Evolutionary conservation across 92 coral and sea anemone species (phyloP).

Genomic region (Plumapathes pennacea): DNA sequence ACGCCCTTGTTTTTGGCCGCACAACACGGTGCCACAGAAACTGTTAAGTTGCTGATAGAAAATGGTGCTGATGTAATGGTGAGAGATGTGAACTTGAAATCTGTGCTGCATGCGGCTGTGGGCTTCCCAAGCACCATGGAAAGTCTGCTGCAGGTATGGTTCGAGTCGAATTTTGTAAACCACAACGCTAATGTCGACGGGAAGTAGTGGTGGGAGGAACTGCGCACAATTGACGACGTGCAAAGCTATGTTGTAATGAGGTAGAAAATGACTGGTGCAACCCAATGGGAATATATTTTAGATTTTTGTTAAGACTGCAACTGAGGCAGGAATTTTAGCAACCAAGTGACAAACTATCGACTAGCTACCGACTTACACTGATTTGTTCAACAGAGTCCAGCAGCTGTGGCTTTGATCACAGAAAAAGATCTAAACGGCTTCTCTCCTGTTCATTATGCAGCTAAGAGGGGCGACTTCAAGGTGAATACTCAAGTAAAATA

Average conservation of each 20-base stretch:
- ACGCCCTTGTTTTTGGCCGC: constrained; percentile 74
- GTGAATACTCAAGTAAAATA: constrained; percentile 30
- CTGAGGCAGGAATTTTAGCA: too few species aligned
- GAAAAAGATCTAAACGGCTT: constrained; percentile 73
- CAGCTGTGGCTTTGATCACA: constrained; percentile 54
- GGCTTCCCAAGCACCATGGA: constrained; percentile 64
- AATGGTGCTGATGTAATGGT: constrained; percentile 72
- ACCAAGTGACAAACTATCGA: too few species aligned
- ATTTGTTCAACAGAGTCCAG: constrained; percentile 51
- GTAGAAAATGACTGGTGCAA: too few species aligned
- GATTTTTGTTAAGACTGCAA: not conserved
- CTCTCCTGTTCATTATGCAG: constrained; percentile 83
- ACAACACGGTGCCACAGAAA: constrained; percentile 61
- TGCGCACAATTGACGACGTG: too few species aligned
- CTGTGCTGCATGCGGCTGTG: constrained; percentile 76
- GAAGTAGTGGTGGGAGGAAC: too few species aligned
- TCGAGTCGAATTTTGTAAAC: not conserved
- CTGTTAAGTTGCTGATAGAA: constrained; percentile 68
- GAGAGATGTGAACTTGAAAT: constrained; percentile 69
- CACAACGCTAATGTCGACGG: too few species aligned
- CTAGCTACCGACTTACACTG: not conserved
- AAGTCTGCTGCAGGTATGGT: constrained; percentile 57
- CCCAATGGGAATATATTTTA: not conserved
- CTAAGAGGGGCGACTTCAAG: constrained; percentile 68
- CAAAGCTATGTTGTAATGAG: too few species aligned